These are phyloP conservation scores for Halisarca cf. caerulea DNA, from an alignment of 37 sponge, comb jelly and placozoan species.

Conservation along the genomic window DNA sequence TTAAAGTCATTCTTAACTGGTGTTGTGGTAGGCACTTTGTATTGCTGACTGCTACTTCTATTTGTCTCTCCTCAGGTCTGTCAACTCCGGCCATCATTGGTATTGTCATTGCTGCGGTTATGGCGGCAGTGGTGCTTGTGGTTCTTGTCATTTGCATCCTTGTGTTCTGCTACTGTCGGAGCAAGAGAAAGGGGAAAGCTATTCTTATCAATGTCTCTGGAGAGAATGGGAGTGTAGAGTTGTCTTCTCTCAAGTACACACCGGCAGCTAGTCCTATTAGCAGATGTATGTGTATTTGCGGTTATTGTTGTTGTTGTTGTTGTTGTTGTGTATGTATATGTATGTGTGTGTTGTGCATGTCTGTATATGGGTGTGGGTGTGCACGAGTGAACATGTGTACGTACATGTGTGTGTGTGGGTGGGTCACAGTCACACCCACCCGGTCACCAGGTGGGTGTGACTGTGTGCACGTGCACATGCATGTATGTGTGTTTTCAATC, in stretches of 20 bases:
- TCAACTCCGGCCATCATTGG: conserved; percentile 10
- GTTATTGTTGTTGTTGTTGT: not conserved
- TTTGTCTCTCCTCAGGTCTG: not conserved
- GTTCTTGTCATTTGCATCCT: conserved; percentile 8
- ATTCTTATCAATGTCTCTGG: not conserved
- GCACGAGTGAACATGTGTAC: not conserved
- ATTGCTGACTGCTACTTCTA: too few relatives aligned
- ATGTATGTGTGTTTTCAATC: not conserved
- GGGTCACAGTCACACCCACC: not conserved
- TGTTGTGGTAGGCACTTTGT: too few relatives aligned
- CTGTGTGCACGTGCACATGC: not conserved
- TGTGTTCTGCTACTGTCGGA: not conserved
- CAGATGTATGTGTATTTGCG: not conserved
- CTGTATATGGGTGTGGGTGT: not conserved
- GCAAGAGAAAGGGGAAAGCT: not conserved
- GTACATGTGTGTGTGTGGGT: not conserved
- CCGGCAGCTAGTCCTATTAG: not conserved
- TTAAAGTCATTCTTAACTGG: too few relatives aligned
- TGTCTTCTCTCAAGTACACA: conserved; percentile 18
- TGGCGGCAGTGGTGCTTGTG: conserved; percentile 24
- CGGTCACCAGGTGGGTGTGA: not conserved
- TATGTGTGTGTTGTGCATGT: too few relatives aligned
- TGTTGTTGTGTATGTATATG: not conserved
- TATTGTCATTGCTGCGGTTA: conserved; percentile 27
- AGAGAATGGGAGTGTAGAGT: conserved; percentile 9